Evolutionary conservation across 1,140 invertebrate species (phyloP).

Genomic region (Atta colombica): DNA sequence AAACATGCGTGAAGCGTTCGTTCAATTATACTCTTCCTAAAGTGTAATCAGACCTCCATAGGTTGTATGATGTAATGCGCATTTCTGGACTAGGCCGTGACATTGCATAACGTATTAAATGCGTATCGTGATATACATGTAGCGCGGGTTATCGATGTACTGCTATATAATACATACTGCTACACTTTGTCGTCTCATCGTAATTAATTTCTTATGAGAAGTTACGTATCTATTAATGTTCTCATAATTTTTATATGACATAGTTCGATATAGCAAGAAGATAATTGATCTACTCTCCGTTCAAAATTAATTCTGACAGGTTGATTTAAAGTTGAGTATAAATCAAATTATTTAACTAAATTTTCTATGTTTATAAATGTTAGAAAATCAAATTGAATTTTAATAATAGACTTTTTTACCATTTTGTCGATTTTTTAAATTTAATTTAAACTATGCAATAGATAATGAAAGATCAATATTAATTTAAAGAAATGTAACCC

Average conservation of each 20-base stretch:
- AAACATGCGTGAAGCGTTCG: slow-evolving; percentile 13
- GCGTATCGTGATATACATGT: slow-evolving; percentile 30
- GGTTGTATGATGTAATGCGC: slow-evolving; percentile 42
- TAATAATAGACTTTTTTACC: not conserved
- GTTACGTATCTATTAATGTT: slow-evolving; percentile 33
- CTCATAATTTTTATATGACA: not conserved
- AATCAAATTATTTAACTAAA: not conserved
- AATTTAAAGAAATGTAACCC: not conserved
- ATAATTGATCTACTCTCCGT: slow-evolving; percentile 9
- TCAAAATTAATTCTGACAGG: not conserved
- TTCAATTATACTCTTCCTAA: slow-evolving; percentile 31
- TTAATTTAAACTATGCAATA: slow-evolving; percentile 11
- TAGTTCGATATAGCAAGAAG: not conserved
- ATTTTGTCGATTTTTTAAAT: not conserved
- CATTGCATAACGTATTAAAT: slow-evolving; percentile 56
- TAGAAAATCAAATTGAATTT: not conserved
- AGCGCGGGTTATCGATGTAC: slow-evolving; percentile 14
- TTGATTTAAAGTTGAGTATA: not conserved
- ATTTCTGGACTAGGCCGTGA: slow-evolving; percentile 55
- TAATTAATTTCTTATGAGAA: slow-evolving; percentile 31
- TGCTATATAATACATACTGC: not conserved
- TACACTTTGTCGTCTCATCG: slow-evolving; percentile 36
- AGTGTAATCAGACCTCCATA: slow-evolving; percentile 24
- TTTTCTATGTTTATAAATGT: not conserved
- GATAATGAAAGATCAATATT: not conserved